A percentile compares a stretch with the other conserved stretches of the same genome.
Evolutionary conservation across 2,888 invertebrate species (phyloP).

Genomic region (Eurytoma adleriae): DNA sequence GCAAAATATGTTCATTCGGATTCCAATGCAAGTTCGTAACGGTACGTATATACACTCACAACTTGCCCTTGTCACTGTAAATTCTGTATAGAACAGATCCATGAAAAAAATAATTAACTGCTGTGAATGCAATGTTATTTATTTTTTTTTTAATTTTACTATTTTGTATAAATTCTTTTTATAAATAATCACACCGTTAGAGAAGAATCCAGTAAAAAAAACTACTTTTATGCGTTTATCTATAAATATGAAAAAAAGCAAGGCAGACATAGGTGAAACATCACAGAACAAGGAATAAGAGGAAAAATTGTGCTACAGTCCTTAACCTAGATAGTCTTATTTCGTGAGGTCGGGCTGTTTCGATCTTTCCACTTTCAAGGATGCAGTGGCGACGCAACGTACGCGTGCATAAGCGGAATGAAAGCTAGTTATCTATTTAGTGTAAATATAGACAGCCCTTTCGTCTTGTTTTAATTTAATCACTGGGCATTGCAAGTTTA

Average conservation of each 20-base stretch:
- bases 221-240: background rate
- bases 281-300: background rate
- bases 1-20: background rate
- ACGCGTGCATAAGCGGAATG: background rate
- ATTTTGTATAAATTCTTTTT: background rate
- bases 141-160: background rate
- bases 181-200: background rate
- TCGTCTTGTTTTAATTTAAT: slow-evolving; percentile 2
- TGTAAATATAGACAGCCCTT: background rate
- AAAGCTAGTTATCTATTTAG: background rate
- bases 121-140: background rate
- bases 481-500: background rate
- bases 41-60: background rate
- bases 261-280: background rate
- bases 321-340: slow-evolving; percentile 43
- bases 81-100: slow-evolving; percentile 14
- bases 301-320: slow-evolving; percentile 21
- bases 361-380: slow-evolving; percentile 50
- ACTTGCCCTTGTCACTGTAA: slow-evolving; percentile 26
- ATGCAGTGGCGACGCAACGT: slow-evolving; percentile 6
- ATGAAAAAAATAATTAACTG: background rate
- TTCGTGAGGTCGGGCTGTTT: slow-evolving; percentile 30
- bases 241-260: background rate
- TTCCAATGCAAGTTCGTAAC: slow-evolving; percentile 28
- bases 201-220: background rate